Evolutionary conservation across 1,140 invertebrate species (phyloP), one percentile per base, ranked within the genome.

Genomic region (Drosophila pseudoobscura): DNA sequence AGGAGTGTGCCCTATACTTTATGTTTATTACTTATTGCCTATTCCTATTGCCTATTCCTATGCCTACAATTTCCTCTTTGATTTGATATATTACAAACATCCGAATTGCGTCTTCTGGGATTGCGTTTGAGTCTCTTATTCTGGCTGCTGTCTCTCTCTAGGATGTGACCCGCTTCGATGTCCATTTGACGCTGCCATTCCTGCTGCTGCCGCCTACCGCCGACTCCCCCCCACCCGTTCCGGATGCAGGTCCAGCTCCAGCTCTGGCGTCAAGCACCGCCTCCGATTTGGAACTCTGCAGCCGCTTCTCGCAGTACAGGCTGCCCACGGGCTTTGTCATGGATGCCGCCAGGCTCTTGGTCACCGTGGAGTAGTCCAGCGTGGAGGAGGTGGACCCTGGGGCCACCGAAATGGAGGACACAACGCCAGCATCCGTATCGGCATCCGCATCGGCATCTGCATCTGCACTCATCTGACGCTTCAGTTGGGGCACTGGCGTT

Each of bases 241-340:
- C 57, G 20, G 7, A 3, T 26, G 24, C 39, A 1, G 49, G 43
- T 7, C n/a, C 20, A 24, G 54, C 17, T n/a, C 24, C 29, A 6
- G 26, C 24, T 52, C 35, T 43, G 29, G 49, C 52, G n/a, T 54
- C 72, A 0, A 91, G 75, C 20, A 80, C 41, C 20, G 80, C 80
- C 58, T 91, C 90, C 7, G 90, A 91, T 54, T 91, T 91, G 5
- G 90, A 87, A 39, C 70, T 75, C 59, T 91, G 82, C 29, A 91
- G 55, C 4, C 91, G 91, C 51, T 91, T 90, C 45, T 91, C 91
- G 53, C 91, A 91, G 29, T 78, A 91, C 3, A 91, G 69, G 46
- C 78, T 82, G 22, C 90, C 89, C 47, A 90, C 63, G 1, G 90
- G 79, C 58, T 84, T 79, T 6, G 75, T 73, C 59, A 91, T 65